These are phyloP conservation scores for Psittacus erithacus DNA, from an alignment of 2,113 vertebrate species.

Conservation along the genomic window DNA sequence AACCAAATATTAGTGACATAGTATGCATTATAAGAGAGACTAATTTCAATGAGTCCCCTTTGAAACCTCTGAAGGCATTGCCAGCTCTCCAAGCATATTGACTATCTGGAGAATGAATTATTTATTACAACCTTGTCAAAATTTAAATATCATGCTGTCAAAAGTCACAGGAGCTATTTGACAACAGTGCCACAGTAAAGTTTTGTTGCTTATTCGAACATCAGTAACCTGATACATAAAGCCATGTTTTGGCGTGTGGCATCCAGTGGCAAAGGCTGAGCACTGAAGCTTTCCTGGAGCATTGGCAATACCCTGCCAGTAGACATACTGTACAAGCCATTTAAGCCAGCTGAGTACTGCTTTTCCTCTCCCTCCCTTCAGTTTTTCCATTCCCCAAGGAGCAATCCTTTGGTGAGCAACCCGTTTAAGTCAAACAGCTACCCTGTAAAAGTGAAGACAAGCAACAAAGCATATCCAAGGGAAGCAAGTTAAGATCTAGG, in stretches of 20 bases:
- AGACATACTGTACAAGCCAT: slow-evolving; percentile 33
- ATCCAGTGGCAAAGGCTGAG: slow-evolving; percentile 26
- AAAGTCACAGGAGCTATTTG: slow-evolving; percentile 74
- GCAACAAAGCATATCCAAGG: slow-evolving; percentile 73
- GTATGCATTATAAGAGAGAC: not conserved
- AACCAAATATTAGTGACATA: slow-evolving; percentile 50
- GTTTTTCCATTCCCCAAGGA: slow-evolving; percentile 67
- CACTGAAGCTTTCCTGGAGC: slow-evolving; percentile 49
- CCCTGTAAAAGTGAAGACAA: slow-evolving; percentile 68
- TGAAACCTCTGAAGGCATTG: slow-evolving; percentile 70
- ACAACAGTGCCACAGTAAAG: slow-evolving; percentile 51
- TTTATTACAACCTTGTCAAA: slow-evolving; percentile 77
- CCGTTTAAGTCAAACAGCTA: slow-evolving; percentile 71
- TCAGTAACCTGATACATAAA: slow-evolving; percentile 64
- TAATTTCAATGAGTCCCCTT: slow-evolving; percentile 42
- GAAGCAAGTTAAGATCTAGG: slow-evolving; percentile 75
- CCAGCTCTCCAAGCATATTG: slow-evolving; percentile 63
- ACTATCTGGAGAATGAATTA: slow-evolving; percentile 72
- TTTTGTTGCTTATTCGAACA: slow-evolving; percentile 47
- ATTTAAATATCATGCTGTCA: slow-evolving; percentile 77
- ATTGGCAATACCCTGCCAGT: slow-evolving; percentile 58
- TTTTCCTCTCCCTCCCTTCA: slow-evolving; percentile 65
- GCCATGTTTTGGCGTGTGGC: slow-evolving; percentile 2
- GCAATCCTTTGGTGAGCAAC: slow-evolving; percentile 61
- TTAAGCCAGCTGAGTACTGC: slow-evolving; percentile 67